Evolutionary conservation across 1,140 invertebrate genomes (phyloP).

Genomic region (Armadillidium nasatum): DNA sequence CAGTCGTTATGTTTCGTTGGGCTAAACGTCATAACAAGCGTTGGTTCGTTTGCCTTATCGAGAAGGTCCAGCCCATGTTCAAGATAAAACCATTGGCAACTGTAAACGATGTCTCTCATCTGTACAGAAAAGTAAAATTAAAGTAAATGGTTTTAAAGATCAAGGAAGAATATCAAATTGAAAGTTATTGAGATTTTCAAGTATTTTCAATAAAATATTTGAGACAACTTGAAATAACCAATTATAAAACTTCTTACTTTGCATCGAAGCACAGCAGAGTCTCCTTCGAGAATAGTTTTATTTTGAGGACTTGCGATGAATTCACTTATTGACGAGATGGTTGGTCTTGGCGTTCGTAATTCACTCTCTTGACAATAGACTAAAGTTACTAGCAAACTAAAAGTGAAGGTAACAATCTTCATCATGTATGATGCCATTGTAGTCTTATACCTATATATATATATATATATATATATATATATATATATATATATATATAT

Average conservation of each 20-base stretch:
- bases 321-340: neutral
- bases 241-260: slow-evolving; percentile 11
- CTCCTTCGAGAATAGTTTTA: slow-evolving; percentile 19
- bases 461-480: no score
- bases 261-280: slow-evolving; percentile 23
- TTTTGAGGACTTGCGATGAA: slow-evolving; percentile 16
- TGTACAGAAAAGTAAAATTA: neutral
- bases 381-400: no score
- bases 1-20: slow-evolving; percentile 24
- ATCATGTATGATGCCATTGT: no score
- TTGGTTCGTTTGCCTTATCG: neutral
- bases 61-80: slow-evolving; percentile 8
- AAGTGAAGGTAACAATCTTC: no score
- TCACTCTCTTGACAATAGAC: neutral
- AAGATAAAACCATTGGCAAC: slow-evolving; percentile 25
- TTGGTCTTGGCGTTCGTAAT: neutral
- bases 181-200: no score
- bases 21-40: slow-evolving; percentile 16
- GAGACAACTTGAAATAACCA: neutral
- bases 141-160: neutral
- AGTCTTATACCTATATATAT: no score
- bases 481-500: no score
- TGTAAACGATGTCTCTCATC: slow-evolving; percentile 19
- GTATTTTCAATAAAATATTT: neutral
- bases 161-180: neutral